A percentile compares a stretch with the other conserved stretches of the same genome.
Evolutionary conservation across 30 jellyfish, hydroid and myxozoan genomes (phyloP).

Genomic region (Rhopilema esculentum): DNA sequence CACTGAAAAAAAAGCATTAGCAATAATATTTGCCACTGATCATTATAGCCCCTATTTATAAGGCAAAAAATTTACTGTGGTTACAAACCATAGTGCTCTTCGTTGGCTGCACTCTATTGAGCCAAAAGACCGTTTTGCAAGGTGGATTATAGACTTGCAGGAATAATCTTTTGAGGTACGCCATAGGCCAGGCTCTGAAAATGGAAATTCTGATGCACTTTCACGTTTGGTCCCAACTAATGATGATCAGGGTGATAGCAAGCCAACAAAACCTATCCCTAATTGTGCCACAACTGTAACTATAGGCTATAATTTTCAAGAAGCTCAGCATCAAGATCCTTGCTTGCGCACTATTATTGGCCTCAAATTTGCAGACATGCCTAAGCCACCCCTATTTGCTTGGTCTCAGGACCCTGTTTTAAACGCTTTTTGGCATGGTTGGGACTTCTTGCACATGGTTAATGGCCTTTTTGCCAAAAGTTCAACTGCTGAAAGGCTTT

Average conservation of each 20-base stretch:
- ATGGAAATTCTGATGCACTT: conserved; percentile 53
- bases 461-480: conserved; percentile 39
- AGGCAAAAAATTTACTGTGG: conserved; percentile 31
- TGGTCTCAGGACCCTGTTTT: conserved; percentile 45
- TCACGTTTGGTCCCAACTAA: conserved; percentile 9
- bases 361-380: conserved; percentile 24
- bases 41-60: conserved; percentile 37
- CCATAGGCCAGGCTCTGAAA: conserved; percentile 40
- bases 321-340: conserved; percentile 45
- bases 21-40: conserved; percentile 34
- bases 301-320: conserved; percentile 16
- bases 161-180: conserved; percentile 18
- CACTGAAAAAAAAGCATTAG: conserved; percentile 61
- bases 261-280: not conserved
- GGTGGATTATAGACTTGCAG: conserved; percentile 53
- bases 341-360: conserved; percentile 9
- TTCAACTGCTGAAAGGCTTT: not conserved
- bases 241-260: not conserved
- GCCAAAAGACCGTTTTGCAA: conserved; percentile 51
- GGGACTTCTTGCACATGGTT: conserved; percentile 28
- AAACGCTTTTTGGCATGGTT: conserved; percentile 40
- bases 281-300: conserved; percentile 44
- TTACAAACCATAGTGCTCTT: conserved; percentile 60
- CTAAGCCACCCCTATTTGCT: conserved; percentile 47
- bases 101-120: conserved; percentile 55